Evolutionary conservation across 2,113 vertebrate genomes (phyloP), one percentile per base, ranked within the genome.

Genomic region (Phalacrocorax brasilianus): DNA sequence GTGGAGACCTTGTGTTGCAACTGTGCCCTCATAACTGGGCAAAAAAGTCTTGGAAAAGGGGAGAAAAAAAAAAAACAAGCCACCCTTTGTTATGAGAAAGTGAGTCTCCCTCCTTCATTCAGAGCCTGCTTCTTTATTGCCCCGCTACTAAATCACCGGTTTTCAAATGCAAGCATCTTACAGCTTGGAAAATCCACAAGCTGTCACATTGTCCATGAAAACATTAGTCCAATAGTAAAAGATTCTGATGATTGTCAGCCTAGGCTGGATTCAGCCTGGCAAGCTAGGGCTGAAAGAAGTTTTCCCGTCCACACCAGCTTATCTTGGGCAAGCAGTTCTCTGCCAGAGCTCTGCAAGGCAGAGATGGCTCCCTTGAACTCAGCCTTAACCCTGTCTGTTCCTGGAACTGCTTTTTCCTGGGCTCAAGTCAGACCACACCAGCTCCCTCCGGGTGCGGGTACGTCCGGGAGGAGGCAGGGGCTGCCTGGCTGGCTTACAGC

Each of bases 371-470:
- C 75, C 58, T 12, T 58, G 70, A 77, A 30, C 56, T 50, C 76
- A 65, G 56, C 84, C 68, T 68, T 17, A 82, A 47, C 44, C 55
- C 83, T 15, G 42, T 2, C 12, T 65, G 3, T 16, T 67, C 35
- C 85, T 66, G 59, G 38, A 40, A 4, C 61, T 8, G 81, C 58
- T 27, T 56, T 65, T 24, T 5, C 65, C 65, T 2, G 72, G 40
- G 58, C 79, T 73, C 49, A 1, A 10, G 7, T 20, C 44, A 53
- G 14, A 18, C 3, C 65, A 2, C 50, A 9, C 78, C 66, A 55
- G 56, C 71, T 62, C 40, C 68, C 8, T 13, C 9, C 24, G 23
- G 75, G 4, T 3, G 23, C 0, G 14, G 1, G 30, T 0, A 3
- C 14, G 9, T 2, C 6, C 8, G 32, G 28, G 65, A 59, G 50